Base-by-base conservation (phyloP, 2,797 vertebrate species). In the Sebastes vulpes region DNA sequence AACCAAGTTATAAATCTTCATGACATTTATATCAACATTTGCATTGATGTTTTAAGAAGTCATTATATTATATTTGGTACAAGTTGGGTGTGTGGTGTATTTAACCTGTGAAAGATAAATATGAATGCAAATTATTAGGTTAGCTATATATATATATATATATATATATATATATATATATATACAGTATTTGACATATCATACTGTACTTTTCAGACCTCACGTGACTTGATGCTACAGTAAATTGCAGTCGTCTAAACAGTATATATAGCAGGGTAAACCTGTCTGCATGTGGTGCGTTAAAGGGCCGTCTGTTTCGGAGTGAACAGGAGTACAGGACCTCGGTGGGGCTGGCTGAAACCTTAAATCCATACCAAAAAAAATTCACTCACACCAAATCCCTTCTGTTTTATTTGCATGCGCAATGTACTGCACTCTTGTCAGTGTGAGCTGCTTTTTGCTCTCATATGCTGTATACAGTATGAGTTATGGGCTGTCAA, bases 11-110 rank as follows among this genome's bases (percentile, higher is more conserved):
- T 85, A 88, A 61, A 85, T 87, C 75, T 66, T 80, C 28, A 50
- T 67, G 58, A 64, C 72, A 82, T 66, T 75, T 86, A 53, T 65
- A 56, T 84, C 67, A 90, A 85, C 78, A 83, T 85, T 86, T 90
- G 73, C 74, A 72, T 65, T 82, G 65, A 81, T 79, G 63, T 81
- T 81, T 88, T 73, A 70, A 75, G 52, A 79, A 57, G 66, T 66
- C 50, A 81, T 87, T 83, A 52, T 48, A 32, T 46, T 65, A 11
- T 61, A 58, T 79, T 79, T 69, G 61, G 61, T 32, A 16, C n/a
- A 58, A 59, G 76, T 38, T 58, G 31, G 54, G 14, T 69, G 11
- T 71, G 53, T 25, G n/a, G 58, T 71, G 3, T 72, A 57, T 85
- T 86, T 81, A 84, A 79, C 60, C 32, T 53, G 32, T 72, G 59